Evolutionary conservation across 2,113 vertebrate genomes (phyloP), one percentile per base, ranked within the genome.

Genomic region (Tragelaphus imberbis): DNA sequence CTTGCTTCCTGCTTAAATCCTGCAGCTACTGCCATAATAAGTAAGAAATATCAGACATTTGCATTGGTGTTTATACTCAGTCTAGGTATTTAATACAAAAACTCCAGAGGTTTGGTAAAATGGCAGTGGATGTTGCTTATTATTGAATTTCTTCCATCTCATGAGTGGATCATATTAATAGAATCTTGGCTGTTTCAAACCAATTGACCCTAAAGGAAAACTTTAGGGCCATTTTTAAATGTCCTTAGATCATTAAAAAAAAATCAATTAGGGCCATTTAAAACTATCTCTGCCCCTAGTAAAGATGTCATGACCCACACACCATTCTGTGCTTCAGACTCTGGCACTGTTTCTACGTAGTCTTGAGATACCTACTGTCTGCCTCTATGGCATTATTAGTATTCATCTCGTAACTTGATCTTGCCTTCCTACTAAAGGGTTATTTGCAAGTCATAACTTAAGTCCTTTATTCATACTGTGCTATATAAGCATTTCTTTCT

Each of bases 31-130:
- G 2, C 16, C 49, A 8, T 21, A 55, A 40, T 19, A 56, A 53
- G 4, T 1, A 51, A 91, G 12, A 14, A 25, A 2, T 9, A 0
- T 0, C 9, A 30, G 6, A 1, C 33, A 27, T 75, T 30, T 21
- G 17, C 9, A 7, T 4, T 17, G 19, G 33, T 0, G 3, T 3
- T 1, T 0, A 28, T 2, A 15, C 15, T 15, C n/a, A 5, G 5
- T 7, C 0, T 33, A 23, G 12, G n/a, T 30, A 3, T 56, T 25
- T 1, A 19, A n/a, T 19, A 7, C 3, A 15, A 13, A 59, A 36
- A 2, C 5, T 2, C 65, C 13, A 6, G 7, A 19, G 4, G 1
- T 10, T 3, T 28, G 65, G 33, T 2, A 9, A 2, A 61, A 82
- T 11, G 30, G 0, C 8, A 33, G 11, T 1, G 8, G 19, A 4